phyloP scores from a whole-genome alignment of 1,140 invertebrate species.

The Neodiprion fabricii region DNA sequence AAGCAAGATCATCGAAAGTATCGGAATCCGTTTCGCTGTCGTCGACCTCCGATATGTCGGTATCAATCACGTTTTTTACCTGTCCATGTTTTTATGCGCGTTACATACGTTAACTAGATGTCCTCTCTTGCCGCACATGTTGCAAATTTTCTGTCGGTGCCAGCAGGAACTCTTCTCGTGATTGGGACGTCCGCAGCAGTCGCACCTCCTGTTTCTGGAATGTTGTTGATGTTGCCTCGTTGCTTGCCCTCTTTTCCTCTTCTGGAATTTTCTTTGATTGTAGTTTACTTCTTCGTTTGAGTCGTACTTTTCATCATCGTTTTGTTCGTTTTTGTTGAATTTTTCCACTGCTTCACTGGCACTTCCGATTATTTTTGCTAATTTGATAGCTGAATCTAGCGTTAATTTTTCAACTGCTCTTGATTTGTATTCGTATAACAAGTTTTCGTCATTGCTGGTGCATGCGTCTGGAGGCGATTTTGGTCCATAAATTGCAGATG shows the following conservation, averaged over 20 bases:
- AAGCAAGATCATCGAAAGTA: neutral
- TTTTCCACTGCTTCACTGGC: slow-evolving; percentile 16
- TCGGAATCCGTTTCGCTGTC: slow-evolving; percentile 8
- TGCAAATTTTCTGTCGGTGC: slow-evolving; percentile 5
- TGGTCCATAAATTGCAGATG: too few relatives aligned
- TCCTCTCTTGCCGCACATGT: slow-evolving; percentile 11
- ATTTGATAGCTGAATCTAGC: slow-evolving; percentile 21
- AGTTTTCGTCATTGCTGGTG: too few relatives aligned
- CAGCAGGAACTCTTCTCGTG: slow-evolving; percentile 16
- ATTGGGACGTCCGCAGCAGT: slow-evolving; percentile 16
- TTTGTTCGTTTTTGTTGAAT: slow-evolving; percentile 14
- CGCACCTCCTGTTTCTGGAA: neutral
- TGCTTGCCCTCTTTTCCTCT: slow-evolving; percentile 5
- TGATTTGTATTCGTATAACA: too few relatives aligned
- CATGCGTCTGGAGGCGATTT: too few relatives aligned
- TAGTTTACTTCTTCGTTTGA: slow-evolving; percentile 10
- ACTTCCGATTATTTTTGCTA: slow-evolving; percentile 12
- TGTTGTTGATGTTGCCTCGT: slow-evolving; percentile 13
- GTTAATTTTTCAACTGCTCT: slow-evolving; percentile 12
- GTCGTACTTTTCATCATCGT: slow-evolving; percentile 6
- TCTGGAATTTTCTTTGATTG: slow-evolving; percentile 1
- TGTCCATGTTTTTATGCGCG: neutral
- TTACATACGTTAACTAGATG: slow-evolving; percentile 13
- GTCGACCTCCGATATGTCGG: slow-evolving; percentile 6
- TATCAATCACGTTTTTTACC: slow-evolving; percentile 10